Evolutionary conservation across 2,888 invertebrate genomes (phyloP).

Genomic region (Loripinus fragilis): DNA sequence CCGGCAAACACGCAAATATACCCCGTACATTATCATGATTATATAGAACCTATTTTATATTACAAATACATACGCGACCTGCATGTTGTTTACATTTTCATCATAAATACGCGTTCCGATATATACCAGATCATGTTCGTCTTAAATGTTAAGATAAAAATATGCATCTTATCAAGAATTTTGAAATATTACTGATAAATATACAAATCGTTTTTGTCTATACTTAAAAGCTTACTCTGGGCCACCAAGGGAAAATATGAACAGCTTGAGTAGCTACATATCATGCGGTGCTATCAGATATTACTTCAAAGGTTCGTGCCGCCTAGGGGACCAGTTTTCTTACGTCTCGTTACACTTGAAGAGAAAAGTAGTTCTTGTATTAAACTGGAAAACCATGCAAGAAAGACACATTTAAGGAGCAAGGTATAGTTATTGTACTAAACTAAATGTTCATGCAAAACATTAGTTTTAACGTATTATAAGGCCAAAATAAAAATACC

Average conservation of each 20-base stretch:
- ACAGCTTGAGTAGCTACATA: conserved; percentile 18
- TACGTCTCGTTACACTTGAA: conserved; percentile 19
- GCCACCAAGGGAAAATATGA: conserved; percentile 21
- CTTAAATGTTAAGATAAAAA: conserved; percentile 9
- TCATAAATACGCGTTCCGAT: too few species aligned
- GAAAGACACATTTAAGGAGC: too few species aligned
- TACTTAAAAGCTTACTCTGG: conserved; percentile 12
- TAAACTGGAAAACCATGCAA: background rate
- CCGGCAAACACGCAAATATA: too few species aligned
- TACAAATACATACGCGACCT: too few species aligned
- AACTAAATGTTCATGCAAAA: too few species aligned
- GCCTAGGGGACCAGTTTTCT: conserved; percentile 13
- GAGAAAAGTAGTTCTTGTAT: conserved; percentile 1
- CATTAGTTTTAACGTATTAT: too few species aligned
- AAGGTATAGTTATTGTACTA: too few species aligned
- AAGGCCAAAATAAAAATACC: too few species aligned
- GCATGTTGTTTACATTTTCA: too few species aligned
- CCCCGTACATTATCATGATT: too few species aligned
- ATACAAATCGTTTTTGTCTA: background rate
- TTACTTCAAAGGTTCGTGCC: conserved; percentile 17
- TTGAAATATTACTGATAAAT: conserved; percentile 17
- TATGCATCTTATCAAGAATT: conserved; percentile 16
- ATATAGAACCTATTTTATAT: too few species aligned
- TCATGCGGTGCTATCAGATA: conserved; percentile 16
- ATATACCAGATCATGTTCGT: background rate